phyloP scores from a whole-genome alignment of 92 coral and sea anemone species.

The Micromussa lordhowensis region DNA sequence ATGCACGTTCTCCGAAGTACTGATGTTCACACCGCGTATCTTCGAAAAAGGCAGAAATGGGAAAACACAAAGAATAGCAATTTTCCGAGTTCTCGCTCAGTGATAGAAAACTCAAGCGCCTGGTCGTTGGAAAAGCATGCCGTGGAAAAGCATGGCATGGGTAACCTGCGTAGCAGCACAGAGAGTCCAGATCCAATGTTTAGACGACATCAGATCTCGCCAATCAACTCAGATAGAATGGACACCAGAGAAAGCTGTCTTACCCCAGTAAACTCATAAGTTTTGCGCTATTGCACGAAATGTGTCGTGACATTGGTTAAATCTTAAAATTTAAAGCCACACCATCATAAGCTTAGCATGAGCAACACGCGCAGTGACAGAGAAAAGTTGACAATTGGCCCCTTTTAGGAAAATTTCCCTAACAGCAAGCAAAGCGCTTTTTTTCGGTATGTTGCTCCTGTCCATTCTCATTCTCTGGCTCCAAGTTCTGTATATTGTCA shows the following conservation, averaged over 20 bases:
- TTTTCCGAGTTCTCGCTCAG: slow-evolving; percentile 29
- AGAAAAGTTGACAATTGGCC: no score
- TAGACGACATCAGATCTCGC: slow-evolving; percentile 40
- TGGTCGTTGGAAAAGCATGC: not conserved
- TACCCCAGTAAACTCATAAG: not conserved
- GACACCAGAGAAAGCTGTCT: slow-evolving; percentile 18
- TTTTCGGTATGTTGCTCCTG: no score
- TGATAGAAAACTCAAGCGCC: slow-evolving; percentile 8
- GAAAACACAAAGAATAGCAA: slow-evolving; percentile 2
- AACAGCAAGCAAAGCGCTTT: no score
- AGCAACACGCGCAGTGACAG: no score
- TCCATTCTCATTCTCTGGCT: no score
- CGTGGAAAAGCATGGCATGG: slow-evolving; percentile 5
- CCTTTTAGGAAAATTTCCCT: no score
- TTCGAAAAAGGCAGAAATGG: slow-evolving; percentile 46
- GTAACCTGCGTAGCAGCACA: not conserved
- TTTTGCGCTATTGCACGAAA: not conserved
- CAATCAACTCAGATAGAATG: not conserved
- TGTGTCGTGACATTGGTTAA: not conserved
- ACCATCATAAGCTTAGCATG: no score
- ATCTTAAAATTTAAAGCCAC: no score
- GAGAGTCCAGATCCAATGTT: slow-evolving; percentile 9
- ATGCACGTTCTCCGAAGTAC: slow-evolving; percentile 70
- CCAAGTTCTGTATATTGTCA: no score
- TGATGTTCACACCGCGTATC: slow-evolving; percentile 51